Evolutionary conservation across 2,113 vertebrate genomes (phyloP), one percentile per base, ranked within the genome.

Genomic region (Sphaerodactylus townsendi): DNA sequence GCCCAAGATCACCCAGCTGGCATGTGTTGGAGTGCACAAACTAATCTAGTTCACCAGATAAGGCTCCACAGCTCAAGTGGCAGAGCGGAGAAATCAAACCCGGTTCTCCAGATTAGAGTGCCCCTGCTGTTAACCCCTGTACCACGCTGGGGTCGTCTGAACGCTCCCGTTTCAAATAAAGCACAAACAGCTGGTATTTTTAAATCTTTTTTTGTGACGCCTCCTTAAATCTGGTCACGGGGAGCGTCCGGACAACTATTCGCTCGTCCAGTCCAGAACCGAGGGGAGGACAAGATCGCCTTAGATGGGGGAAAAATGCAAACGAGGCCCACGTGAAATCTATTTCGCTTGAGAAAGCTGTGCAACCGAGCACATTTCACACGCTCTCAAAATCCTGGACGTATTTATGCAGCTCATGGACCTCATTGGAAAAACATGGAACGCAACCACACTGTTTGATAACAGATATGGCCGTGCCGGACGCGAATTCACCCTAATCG

Each of bases 281-380:
- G 14, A 7, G 14, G 41, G 13, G 25, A 39, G 11, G 9, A 37
- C 13, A 23, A 23, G 23, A 21, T 44, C 25, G 4, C 69, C 69
- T 1, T 28, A 23, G 46, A 75, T 90, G 90, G 91, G 92, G 91
- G 85, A 90, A 91, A 90, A 89, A 81, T 33, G 90, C 86, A 89
- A 90, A 25, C 23, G 59, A 62, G 9, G 8, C 7, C 59, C 59
- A 62, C 8, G 23, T 62, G 89, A 89, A 90, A 91, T 89, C 90
- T 89, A 81, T 90, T 91, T 92, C 82, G 81, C 92, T 91, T 78
- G 79, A 83, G 86, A 92, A 91, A 89, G 90, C 90, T 86, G 77
- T 88, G 87, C 88, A 93, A 72, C 65, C 76, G 74, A 88, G 89
- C 92, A 92, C 89, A 87, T 83, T 83, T 81, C 73, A 82, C 83